Conservation (phyloP, 2,113 vertebrate genomes). For the Okapia johnstoni region DNA sequence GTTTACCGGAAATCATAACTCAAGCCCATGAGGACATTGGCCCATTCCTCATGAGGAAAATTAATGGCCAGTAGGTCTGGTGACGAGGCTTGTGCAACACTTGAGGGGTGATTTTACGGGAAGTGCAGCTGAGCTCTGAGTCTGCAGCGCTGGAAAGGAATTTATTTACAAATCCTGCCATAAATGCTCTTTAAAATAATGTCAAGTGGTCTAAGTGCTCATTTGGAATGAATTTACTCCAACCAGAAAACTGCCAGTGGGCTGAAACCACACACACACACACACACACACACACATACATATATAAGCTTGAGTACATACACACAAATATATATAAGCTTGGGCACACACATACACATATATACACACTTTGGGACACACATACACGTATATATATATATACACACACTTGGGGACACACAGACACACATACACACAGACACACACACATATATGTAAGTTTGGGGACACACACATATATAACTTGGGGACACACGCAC, state of each 20-base stretch:
- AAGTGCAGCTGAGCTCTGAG: fast-evolving
- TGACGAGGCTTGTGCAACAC: not conserved
- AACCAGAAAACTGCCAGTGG: not conserved
- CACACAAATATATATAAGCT: not conserved
- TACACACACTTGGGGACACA: no score
- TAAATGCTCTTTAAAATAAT: not conserved
- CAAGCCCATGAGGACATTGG: not conserved
- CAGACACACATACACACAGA: not conserved
- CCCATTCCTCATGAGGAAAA: not conserved
- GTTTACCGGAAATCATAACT: not conserved
- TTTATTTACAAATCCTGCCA: not conserved
- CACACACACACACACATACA: not conserved
- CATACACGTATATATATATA: no score
- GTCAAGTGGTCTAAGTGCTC: not conserved
- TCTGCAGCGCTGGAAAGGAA: not conserved
- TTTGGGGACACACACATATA: no score
- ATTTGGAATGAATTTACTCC: not conserved
- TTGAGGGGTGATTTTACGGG: not conserved
- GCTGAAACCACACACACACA: not conserved
- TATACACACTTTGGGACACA: no score
- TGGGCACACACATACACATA: fast-evolving
- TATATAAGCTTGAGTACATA: not conserved
- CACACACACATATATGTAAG: not conserved
- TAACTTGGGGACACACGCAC: no score
- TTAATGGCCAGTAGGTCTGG: not conserved